Evolutionary conservation across 2,888 invertebrate species (phyloP).

Genomic region (Choreutis nemorana): DNA sequence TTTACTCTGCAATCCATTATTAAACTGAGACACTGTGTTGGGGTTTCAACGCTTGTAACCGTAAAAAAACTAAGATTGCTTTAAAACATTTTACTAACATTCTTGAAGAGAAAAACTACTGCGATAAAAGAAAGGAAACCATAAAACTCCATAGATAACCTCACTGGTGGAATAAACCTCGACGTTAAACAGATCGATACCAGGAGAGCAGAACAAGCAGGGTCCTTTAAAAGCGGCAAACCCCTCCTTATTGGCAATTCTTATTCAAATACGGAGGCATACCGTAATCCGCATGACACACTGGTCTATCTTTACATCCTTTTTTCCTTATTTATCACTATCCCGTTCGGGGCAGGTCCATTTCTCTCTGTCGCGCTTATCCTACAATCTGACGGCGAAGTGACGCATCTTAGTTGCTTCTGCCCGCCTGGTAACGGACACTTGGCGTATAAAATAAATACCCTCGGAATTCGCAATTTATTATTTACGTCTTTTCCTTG

Average conservation of each 20-base stretch:
- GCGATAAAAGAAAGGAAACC: no score
- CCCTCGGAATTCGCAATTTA: no score
- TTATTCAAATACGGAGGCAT: constrained; percentile 54
- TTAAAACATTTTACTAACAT: no score
- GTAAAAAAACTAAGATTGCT: no score
- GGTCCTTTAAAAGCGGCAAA: constrained; percentile 32
- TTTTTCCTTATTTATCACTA: constrained; percentile 52
- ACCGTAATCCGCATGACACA: constrained; percentile 55
- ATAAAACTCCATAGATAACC: no score
- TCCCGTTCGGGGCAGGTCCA: constrained; percentile 39
- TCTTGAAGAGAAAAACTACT: no score
- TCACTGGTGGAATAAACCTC: constrained; percentile 13
- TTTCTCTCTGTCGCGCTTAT: constrained; percentile 60
- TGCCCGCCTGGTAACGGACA: constrained; percentile 35
- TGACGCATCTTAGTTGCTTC: constrained; percentile 43
- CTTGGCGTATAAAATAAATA: no score
- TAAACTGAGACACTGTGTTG: no score
- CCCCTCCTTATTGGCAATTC: constrained; percentile 53
- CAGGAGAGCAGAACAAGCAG: constrained; percentile 33
- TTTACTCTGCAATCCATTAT: no score
- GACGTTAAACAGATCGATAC: constrained; percentile 35
- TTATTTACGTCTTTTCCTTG: no score
- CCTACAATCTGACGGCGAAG: constrained; percentile 51
- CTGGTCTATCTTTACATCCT: constrained; percentile 49
- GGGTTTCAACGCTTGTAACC: no score